Evolutionary conservation across 2,797 vertebrate species (phyloP).

Genomic region (Gadopsis marmoratus): DNA sequence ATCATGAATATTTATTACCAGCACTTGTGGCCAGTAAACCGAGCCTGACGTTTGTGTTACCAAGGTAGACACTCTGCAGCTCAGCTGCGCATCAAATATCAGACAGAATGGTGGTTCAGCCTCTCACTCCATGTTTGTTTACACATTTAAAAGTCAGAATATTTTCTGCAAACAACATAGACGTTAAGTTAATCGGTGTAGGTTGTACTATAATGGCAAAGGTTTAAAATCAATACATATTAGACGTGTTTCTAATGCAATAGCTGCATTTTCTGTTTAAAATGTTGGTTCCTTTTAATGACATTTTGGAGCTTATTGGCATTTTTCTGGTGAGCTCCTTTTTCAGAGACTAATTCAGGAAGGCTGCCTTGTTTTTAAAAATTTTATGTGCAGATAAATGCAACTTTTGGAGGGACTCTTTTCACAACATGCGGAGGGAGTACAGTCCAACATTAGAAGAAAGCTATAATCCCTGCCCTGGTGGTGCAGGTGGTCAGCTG

Average conservation of each 20-base stretch:
- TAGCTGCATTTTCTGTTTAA: background rate
- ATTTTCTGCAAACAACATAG: background rate
- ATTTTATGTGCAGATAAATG: constrained; percentile 20
- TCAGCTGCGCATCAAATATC: constrained; percentile 57
- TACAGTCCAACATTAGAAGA: constrained; percentile 35
- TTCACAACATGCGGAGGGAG: constrained; percentile 17
- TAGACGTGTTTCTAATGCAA: background rate
- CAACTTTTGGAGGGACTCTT: constrained; percentile 14
- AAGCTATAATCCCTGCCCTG: constrained; percentile 48
- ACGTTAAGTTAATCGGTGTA: background rate
- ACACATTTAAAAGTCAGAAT: constrained; percentile 30
- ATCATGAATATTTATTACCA: constrained; percentile 80
- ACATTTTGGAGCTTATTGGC: background rate
- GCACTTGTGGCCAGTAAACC: constrained; percentile 79
- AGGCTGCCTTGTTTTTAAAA: background rate
- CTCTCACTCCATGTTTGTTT: constrained; percentile 12
- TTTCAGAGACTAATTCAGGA: background rate
- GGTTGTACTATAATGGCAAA: background rate
- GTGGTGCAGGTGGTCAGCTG: constrained; percentile 63
- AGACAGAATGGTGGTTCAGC: constrained; percentile 27
- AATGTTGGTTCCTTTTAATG: background rate
- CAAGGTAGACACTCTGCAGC: constrained; percentile 63
- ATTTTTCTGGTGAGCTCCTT: background rate
- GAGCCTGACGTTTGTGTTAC: constrained; percentile 74
- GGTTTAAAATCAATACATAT: background rate